Base-by-base conservation (phyloP, 2,888 invertebrate species). In the Steinernema carpocapsae region DNA sequence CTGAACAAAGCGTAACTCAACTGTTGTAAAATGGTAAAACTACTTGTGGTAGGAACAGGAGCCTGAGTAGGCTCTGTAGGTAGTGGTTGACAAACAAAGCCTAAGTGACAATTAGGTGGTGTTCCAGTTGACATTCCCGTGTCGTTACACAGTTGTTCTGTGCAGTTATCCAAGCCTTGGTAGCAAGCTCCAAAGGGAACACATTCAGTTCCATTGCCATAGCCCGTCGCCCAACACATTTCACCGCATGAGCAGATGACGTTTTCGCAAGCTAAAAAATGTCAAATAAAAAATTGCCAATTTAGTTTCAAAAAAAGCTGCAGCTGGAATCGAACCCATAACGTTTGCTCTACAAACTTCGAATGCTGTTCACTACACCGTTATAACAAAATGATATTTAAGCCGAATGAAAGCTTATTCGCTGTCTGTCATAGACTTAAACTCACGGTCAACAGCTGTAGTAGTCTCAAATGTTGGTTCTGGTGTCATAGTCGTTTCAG, bases 171-270 rank as follows among this genome's bases (percentile, higher is more conserved):
- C 56, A 56, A 14, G 2, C 56, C 56, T 6, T 2, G 2, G 22
- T 12, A 17, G 26, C 56, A 56, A 22, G 56, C 56, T 56, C 56
- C 56, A 22, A 56, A 56, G 22, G 17, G 19, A 19, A 56, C 22
- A 22, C 56, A 56, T 56, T 56, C 26, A 19, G 56, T 17, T 56
- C 24, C 56, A 56, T 56, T 26, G 4, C 24, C 56, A 56, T 56
- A 12, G 2, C 24, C 12, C 4, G 26, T 12, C 22, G 14, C 6
- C 4, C 2, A 12, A 26, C 56, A 56, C 19, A 7, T 19, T 22
- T 19, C 26, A 12, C 56, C 56, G 14, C 56, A 56, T 6, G 56
- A 22, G 26, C 56, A 56, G 56, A 24, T 4, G 56, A 56, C 12
- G 26, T 26, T 14, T 12, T 19, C 56, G 26, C 56, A 56, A 56